phyloP scores from a whole-genome alignment of 2,888 invertebrate species.

The Rhagophthalmus giganteus region DNA sequence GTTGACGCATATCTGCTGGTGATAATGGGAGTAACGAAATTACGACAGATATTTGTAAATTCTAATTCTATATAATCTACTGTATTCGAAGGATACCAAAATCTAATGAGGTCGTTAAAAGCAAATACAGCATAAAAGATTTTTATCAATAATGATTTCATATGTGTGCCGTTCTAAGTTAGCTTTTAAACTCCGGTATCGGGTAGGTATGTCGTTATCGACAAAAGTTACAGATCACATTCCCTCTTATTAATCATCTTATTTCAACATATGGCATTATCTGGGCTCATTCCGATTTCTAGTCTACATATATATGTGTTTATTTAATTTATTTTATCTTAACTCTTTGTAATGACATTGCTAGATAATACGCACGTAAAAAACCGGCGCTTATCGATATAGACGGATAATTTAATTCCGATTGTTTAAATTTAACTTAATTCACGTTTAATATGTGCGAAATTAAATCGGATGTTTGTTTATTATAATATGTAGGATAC shows the following conservation, averaged over 20 bases:
- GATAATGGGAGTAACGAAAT: background rate
- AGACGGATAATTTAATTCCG: background rate
- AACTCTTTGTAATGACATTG: constrained; percentile 18
- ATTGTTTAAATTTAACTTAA: too few relatives aligned
- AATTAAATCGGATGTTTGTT: too few relatives aligned
- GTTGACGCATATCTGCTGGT: background rate
- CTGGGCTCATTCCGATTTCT: constrained; percentile 26
- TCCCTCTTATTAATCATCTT: constrained; percentile 36
- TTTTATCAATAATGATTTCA: constrained; percentile 42
- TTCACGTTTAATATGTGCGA: too few relatives aligned
- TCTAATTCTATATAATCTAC: too few relatives aligned
- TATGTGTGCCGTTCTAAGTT: constrained; percentile 27
- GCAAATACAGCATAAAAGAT: constrained; percentile 31
- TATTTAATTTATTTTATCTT: constrained; percentile 28
- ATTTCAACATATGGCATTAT: constrained; percentile 33
- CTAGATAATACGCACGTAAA: constrained; percentile 11
- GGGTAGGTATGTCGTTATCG: constrained; percentile 35
- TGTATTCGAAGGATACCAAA: constrained; percentile 11
- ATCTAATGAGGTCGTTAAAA: constrained; percentile 45
- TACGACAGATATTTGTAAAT: background rate
- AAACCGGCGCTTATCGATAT: background rate
- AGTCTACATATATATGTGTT: constrained; percentile 26
- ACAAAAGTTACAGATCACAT: constrained; percentile 27
- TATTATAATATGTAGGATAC: too few relatives aligned
- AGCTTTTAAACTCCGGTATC: too few relatives aligned